A percentile compares a stretch with the other conserved stretches of the same genome.
Conservation (phyloP, 2,888 invertebrate genomes). For the Apotomis capreana region DNA sequence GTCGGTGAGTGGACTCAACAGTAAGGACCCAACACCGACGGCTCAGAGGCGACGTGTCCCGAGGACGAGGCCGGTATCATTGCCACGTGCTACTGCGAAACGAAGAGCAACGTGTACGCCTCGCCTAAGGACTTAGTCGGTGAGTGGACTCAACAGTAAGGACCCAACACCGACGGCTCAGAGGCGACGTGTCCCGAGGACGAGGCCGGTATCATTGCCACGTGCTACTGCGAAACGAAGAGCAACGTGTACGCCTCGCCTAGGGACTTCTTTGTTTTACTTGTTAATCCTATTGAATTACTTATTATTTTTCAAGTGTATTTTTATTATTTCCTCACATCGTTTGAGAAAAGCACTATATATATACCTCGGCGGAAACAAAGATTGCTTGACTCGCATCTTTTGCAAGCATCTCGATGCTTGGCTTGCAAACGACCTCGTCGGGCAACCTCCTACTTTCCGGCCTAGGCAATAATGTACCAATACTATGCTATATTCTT, state of each 20-base stretch:
- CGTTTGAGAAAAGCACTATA: too few species aligned
- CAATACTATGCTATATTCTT: too few species aligned
- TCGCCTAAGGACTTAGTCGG: constrained; percentile 58
- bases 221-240: constrained; percentile 66
- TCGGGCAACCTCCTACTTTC: too few species aligned
- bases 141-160: constrained; percentile 45
- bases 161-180: constrained; percentile 64
- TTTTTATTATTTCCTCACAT: too few species aligned
- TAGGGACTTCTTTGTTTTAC: constrained; percentile 61
- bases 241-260: constrained; percentile 69
- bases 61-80: constrained; percentile 58
- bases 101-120: constrained; percentile 60
- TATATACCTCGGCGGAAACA: too few species aligned
- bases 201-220: constrained; percentile 58
- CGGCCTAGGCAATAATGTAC: too few species aligned
- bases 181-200: constrained; percentile 69
- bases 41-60: constrained; percentile 68
- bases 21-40: constrained; percentile 64
- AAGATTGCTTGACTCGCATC: too few species aligned
- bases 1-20: background rate
- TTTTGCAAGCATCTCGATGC: too few species aligned
- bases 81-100: constrained; percentile 69
- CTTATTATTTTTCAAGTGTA: too few species aligned
- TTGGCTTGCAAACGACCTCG: too few species aligned
- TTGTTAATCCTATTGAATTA: too few species aligned